A percentile compares a stretch with the other conserved stretches of the same genome.
phyloP scores from a whole-genome alignment of 1,140 invertebrate species.

The Drosophila ogumai region DNA sequence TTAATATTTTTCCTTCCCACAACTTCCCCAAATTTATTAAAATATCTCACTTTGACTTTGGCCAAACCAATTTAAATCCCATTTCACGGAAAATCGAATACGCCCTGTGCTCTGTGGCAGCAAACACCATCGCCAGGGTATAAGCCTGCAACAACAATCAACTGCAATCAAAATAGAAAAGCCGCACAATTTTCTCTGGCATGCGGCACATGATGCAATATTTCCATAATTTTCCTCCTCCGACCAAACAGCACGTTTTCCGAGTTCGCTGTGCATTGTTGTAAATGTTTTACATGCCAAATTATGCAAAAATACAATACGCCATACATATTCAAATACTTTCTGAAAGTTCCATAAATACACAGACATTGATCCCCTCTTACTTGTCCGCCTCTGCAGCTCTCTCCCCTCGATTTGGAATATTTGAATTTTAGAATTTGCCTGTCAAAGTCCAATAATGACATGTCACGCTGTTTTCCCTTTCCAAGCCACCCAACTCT shows the following conservation, averaged over 20 bases:
- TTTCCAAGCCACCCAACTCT: background rate
- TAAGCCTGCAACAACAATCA: slow-evolving; percentile 39
- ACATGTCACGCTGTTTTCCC: slow-evolving; percentile 59
- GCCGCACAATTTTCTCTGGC: slow-evolving; percentile 62
- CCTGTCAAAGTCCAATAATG: slow-evolving; percentile 79
- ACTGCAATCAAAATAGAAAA: slow-evolving; percentile 76
- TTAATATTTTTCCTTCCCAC: background rate
- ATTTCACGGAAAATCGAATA: slow-evolving; percentile 5
- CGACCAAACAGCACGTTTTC: slow-evolving; percentile 30
- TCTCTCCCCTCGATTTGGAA: slow-evolving; percentile 60
- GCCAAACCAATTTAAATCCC: background rate
- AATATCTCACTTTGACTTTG: background rate
- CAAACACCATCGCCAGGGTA: slow-evolving; percentile 22
- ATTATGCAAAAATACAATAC: slow-evolving; percentile 79
- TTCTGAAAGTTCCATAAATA: slow-evolving; percentile 31
- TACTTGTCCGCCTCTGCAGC: no score
- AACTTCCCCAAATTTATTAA: background rate
- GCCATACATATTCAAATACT: slow-evolving; percentile 77
- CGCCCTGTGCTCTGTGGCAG: background rate
- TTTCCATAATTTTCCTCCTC: slow-evolving; percentile 46
- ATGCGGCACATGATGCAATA: slow-evolving; percentile 54
- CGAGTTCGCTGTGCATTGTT: slow-evolving; percentile 51
- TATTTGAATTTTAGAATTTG: slow-evolving; percentile 65
- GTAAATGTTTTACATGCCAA: slow-evolving; percentile 81
- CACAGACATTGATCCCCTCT: slow-evolving; percentile 22